Percentiles rank a stretch among this genome's conserved stretches.
These are phyloP conservation scores for silkworm (Bombyx mori) DNA, from an alignment of 1,140 invertebrate genomes.

Conservation along the genomic window ASM3026992v2 NC_085113.1:12676501-12677000, in stretches of 20 bases:
- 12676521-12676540: conserved; percentile 23
- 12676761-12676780: conserved; percentile 33
- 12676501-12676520: conserved; percentile 31
- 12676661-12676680: too few species aligned
- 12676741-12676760: conserved; percentile 34
- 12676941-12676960: conserved; percentile 59
- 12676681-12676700: too few species aligned
- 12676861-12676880: conserved; percentile 67
- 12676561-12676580: conserved; percentile 1
- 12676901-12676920: conserved; percentile 69
- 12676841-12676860: conserved; percentile 55
- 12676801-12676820: conserved; percentile 38
- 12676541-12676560: conserved; percentile 17
- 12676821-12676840: conserved; percentile 19
- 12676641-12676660: too few species aligned
- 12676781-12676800: conserved; percentile 58
- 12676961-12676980: conserved; percentile 58
- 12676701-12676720: conserved; percentile 11
- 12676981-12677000: conserved; percentile 30
- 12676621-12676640: too few species aligned
- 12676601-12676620: background rate
- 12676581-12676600: conserved; percentile 7
- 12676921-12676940: conserved; percentile 62
- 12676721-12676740: conserved; percentile 48
- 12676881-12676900: conserved; percentile 57